Evolutionary conservation across 2,888 invertebrate species (phyloP).

Genomic region (Callosobruchus maculatus): DNA sequence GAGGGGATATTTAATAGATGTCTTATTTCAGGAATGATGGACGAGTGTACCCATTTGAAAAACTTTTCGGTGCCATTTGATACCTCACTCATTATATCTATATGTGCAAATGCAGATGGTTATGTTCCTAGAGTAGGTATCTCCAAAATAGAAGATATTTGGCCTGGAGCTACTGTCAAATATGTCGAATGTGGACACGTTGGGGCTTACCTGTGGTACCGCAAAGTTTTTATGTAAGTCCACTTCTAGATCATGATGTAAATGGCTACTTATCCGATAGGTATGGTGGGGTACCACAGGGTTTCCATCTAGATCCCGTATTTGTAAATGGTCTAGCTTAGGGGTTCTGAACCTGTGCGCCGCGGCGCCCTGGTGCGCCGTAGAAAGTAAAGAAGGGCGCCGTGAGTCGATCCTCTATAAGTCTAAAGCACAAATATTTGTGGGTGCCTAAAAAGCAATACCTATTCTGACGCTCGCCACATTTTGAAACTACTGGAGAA

Average conservation of each 20-base stretch:
- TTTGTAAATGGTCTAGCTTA: too few relatives aligned
- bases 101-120: constrained; percentile 85
- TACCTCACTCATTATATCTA: constrained; percentile 84
- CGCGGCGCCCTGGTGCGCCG: too few relatives aligned
- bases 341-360: too few relatives aligned
- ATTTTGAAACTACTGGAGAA: too few relatives aligned
- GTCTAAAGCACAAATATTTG: too few relatives aligned
- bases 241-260: neutral
- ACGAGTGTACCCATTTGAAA: constrained; percentile 94
- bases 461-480: too few relatives aligned
- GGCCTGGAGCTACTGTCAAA: constrained; percentile 89
- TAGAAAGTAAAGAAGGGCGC: too few relatives aligned
- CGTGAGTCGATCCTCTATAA: too few relatives aligned
- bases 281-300: too few relatives aligned
- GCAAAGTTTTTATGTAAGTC: constrained; percentile 78
- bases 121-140: constrained; percentile 87
- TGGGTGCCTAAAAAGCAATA: too few relatives aligned
- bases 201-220: constrained; percentile 81
- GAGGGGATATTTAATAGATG: neutral
- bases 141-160: constrained; percentile 78
- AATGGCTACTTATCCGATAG: too few relatives aligned
- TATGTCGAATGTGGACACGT: constrained; percentile 89
- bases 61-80: constrained; percentile 89
- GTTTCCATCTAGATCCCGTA: too few relatives aligned
- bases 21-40: constrained; percentile 67